Evolutionary conservation across 2,113 vertebrate species (phyloP).

Genomic region (Diphyllodes magnificus): DNA sequence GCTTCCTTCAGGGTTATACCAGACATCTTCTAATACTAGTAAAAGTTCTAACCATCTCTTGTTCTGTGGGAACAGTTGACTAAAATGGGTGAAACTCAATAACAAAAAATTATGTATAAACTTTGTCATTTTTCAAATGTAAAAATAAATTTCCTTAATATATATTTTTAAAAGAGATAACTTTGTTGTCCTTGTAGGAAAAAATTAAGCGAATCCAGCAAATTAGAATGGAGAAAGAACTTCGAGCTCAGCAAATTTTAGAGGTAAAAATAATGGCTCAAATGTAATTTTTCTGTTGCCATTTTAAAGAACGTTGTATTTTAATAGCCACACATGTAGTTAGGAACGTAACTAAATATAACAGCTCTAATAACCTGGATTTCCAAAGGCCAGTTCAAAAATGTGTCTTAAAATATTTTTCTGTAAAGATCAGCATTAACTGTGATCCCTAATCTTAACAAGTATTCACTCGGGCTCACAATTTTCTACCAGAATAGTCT

Average conservation of each 20-base stretch:
- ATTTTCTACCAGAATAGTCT: background rate
- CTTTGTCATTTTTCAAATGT: background rate
- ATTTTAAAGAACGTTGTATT: background rate
- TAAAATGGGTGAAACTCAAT: background rate
- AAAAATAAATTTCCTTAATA: background rate
- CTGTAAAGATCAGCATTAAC: background rate
- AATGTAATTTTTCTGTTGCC: background rate
- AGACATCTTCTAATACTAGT: background rate
- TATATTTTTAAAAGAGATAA: background rate
- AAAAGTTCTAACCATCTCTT: background rate
- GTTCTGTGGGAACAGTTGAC: background rate
- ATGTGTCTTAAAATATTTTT: background rate
- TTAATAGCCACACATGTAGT: background rate
- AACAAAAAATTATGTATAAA: background rate
- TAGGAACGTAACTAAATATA: background rate
- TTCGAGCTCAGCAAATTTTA: constrained; percentile 93
- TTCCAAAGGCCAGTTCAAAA: constrained; percentile 50
- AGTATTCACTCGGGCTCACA: background rate
- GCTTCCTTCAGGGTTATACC: background rate
- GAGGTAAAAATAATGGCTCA: constrained; percentile 78
- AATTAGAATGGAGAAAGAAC: constrained; percentile 94
- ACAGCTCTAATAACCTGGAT: background rate
- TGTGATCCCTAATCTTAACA: background rate
- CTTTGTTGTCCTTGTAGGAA: constrained; percentile 76
- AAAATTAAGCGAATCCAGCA: constrained; percentile 97